Percentiles rank a stretch among this genome's conserved stretches.
Evolutionary conservation across 1,140 invertebrate species (phyloP).

Genomic region (Aphaenogaster floridana): DNA sequence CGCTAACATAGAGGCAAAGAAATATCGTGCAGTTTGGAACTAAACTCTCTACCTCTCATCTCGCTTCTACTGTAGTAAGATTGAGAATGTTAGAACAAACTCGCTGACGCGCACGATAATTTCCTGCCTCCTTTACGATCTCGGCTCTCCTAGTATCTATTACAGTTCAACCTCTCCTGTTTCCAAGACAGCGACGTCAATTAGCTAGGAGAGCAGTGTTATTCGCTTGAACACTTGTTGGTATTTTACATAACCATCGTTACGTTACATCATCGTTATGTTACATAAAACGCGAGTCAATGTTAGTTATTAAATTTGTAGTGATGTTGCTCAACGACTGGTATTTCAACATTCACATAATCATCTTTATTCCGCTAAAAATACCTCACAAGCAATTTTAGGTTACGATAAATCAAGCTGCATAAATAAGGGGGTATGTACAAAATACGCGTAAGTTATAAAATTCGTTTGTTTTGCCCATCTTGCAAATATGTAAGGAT

Average conservation of each 20-base stretch:
- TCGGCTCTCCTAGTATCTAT: constrained; percentile 40
- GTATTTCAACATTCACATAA: constrained; percentile 36
- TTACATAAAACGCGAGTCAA: constrained; percentile 51
- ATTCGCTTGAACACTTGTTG: constrained; percentile 55
- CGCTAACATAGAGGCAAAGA: not conserved
- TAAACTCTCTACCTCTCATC: constrained; percentile 29
- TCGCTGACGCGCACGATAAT: constrained; percentile 45
- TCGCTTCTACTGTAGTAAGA: not conserved
- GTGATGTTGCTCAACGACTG: constrained; percentile 28
- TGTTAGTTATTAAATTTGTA: constrained; percentile 54
- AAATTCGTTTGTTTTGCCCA: not conserved
- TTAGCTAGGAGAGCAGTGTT: constrained; percentile 50
- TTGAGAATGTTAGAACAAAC: constrained; percentile 43
- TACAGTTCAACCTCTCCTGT: constrained; percentile 54
- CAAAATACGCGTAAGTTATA: not conserved
- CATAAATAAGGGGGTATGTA: not conserved
- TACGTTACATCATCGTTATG: constrained; percentile 50
- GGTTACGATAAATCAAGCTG: not conserved
- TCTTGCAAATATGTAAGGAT: not conserved
- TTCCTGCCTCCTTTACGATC: constrained; percentile 46
- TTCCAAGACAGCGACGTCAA: constrained; percentile 54
- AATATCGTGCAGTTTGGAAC: not conserved
- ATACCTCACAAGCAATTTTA: not conserved
- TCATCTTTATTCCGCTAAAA: constrained; percentile 23
- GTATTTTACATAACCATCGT: constrained; percentile 59